These are phyloP conservation scores for Polydrusus cervinus DNA, from an alignment of 2,888 invertebrate genomes.

Conservation along the genomic window DNA sequence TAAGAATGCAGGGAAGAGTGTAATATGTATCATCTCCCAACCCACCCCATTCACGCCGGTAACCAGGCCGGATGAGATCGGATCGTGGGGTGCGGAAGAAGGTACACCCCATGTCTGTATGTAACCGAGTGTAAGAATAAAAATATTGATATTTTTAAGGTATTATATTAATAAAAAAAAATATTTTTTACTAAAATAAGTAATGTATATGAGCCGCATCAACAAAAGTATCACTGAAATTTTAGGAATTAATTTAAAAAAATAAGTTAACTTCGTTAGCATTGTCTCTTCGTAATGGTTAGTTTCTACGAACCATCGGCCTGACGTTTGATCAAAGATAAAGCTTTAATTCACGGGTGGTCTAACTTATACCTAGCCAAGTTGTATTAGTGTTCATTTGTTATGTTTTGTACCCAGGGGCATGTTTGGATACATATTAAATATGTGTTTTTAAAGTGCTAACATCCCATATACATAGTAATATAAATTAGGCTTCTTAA, in stretches of 20 bases:
- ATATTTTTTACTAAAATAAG: too few relatives aligned
- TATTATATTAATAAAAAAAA: too few relatives aligned
- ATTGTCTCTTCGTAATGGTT: background rate
- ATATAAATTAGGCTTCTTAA: background rate
- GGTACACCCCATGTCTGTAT: too few relatives aligned
- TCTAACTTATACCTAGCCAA: slow-evolving; percentile 6
- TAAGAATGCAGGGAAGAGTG: too few relatives aligned
- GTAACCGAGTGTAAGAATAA: too few relatives aligned
- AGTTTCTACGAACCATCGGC: slow-evolving; percentile 11
- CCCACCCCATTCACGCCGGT: too few relatives aligned
- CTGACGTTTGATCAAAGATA: slow-evolving; percentile 25
- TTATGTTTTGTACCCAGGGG: slow-evolving; percentile 7
- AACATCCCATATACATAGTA: background rate
- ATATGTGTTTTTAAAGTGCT: slow-evolving; percentile 3
- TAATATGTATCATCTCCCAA: too few relatives aligned
- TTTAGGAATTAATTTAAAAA: background rate
- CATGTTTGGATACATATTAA: background rate
- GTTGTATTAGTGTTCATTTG: slow-evolving; percentile 15
- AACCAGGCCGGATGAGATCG: too few relatives aligned
- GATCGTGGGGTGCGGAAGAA: too few relatives aligned
- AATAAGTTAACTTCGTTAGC: slow-evolving; percentile 2
- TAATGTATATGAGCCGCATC: too few relatives aligned
- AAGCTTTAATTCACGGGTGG: slow-evolving; percentile 17
- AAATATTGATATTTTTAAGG: too few relatives aligned
- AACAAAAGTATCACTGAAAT: background rate